These are phyloP conservation scores for Pavo muticus DNA, from an alignment of 2,113 vertebrate genomes.

Conservation along the genomic window DNA sequence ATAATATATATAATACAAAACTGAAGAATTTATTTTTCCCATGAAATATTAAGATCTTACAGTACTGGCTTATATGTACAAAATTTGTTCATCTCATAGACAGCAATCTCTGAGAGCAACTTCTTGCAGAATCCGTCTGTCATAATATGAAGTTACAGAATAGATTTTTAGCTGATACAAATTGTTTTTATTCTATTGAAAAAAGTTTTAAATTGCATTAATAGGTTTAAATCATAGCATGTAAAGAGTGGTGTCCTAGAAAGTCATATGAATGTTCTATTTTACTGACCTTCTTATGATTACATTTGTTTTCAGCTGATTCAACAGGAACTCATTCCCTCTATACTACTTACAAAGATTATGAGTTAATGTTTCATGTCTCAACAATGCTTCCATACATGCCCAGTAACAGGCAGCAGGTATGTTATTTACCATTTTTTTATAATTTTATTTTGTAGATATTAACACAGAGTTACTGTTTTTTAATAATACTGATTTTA, in stretches of 20 bases:
- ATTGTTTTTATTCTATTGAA: not conserved
- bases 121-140: not conserved
- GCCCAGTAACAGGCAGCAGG: slow-evolving; percentile 97
- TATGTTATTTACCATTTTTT: slow-evolving; percentile 63
- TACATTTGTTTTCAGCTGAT: slow-evolving; percentile 84
- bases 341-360: slow-evolving; percentile 98
- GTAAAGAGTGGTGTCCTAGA: not conserved
- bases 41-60: not conserved
- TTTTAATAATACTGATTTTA: not conserved
- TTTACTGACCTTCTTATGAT: slow-evolving; percentile 33
- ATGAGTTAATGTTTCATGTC: slow-evolving; percentile 98
- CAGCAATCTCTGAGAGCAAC: not conserved
- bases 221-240: not conserved
- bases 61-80: not conserved
- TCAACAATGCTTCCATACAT: slow-evolving; percentile 97
- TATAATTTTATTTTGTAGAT: not conserved
- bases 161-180: not conserved
- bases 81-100: not conserved
- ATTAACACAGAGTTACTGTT: not conserved
- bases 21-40: not conserved
- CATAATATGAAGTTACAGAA: not conserved
- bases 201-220: not conserved
- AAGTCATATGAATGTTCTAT: not conserved
- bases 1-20: not conserved
- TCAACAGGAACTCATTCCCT: slow-evolving; percentile 97